Evolutionary conservation across 2,888 invertebrate genomes (phyloP).

Genomic region (Camptogramma bilineatum): DNA sequence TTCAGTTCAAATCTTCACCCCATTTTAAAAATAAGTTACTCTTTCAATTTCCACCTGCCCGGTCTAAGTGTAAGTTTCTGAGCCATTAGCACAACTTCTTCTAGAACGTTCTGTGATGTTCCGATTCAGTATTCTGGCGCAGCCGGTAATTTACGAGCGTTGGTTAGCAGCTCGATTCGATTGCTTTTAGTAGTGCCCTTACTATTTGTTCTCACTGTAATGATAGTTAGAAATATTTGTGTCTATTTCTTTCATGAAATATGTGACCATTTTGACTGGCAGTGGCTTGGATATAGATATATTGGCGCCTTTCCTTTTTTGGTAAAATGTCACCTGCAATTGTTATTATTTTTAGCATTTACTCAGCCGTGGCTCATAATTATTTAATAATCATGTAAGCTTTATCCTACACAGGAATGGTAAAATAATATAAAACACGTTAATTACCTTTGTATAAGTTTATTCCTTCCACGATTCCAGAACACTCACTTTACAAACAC

Average conservation of each 20-base stretch:
- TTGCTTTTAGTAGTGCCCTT: constrained; percentile 28
- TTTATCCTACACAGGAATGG: too few species aligned
- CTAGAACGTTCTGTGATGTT: constrained; percentile 21
- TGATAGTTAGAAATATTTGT: neutral
- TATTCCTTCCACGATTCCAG: too few species aligned
- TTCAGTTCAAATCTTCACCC: neutral
- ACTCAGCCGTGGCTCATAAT: too few species aligned
- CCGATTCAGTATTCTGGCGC: constrained; percentile 33
- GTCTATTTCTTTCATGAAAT: neutral
- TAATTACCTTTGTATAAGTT: too few species aligned
- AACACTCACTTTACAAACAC: too few species aligned
- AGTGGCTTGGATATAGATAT: too few species aligned
- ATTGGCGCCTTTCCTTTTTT: too few species aligned
- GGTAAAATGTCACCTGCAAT: too few species aligned
- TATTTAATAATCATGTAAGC: too few species aligned
- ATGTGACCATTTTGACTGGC: too few species aligned
- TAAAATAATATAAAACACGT: too few species aligned
- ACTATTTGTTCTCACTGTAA: neutral
- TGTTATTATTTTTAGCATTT: too few species aligned
- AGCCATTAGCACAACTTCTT: constrained; percentile 26
- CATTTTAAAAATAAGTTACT: constrained; percentile 9
- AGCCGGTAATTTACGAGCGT: constrained; percentile 31
- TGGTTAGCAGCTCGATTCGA: constrained; percentile 32
- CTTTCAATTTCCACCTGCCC: constrained; percentile 16
- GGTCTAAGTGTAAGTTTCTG: constrained; percentile 16